These are phyloP conservation scores for Cosmopolites sordidus DNA, from an alignment of 2,888 invertebrate genomes.

Conservation along the genomic window DNA sequence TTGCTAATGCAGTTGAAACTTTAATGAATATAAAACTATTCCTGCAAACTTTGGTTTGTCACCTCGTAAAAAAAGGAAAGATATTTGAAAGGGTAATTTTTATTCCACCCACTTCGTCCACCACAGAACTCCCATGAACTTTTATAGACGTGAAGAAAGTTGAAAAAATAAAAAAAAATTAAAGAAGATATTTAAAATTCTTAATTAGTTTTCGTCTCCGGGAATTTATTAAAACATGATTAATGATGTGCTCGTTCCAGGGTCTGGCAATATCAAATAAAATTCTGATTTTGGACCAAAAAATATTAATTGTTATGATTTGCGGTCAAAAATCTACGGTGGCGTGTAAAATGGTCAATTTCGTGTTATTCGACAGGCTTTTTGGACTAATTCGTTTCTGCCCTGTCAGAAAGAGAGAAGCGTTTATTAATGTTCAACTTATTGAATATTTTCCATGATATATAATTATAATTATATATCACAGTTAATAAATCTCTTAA, in stretches of 20 bases:
- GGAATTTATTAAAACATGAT: conserved; percentile 13
- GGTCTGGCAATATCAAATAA: conserved; percentile 11
- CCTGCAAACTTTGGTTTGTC: no score
- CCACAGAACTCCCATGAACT: conserved; percentile 1
- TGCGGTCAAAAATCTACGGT: neutral
- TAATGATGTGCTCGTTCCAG: conserved; percentile 13
- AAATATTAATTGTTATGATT: conserved; percentile 10
- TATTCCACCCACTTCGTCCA: neutral
- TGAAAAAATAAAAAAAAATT: conserved; percentile 8
- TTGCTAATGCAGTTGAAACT: no score
- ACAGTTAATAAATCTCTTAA: no score
- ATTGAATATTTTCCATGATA: no score
- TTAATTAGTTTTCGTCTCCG: conserved; percentile 11
- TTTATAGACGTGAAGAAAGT: conserved; percentile 7
- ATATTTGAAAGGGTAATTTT: neutral
- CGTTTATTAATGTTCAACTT: no score
- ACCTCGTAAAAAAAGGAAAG: conserved; percentile 1
- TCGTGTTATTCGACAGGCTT: neutral
- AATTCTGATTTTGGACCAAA: conserved; percentile 6
- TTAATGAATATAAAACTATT: no score
- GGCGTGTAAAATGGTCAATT: neutral
- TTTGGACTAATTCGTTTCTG: no score
- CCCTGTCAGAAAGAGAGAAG: no score
- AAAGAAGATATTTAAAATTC: conserved; percentile 12
- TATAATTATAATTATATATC: no score